Percentiles rank a stretch among this genome's conserved stretches.
phyloP scores from a whole-genome alignment of 2,888 invertebrate species.

The Tortricodes alternella region DNA sequence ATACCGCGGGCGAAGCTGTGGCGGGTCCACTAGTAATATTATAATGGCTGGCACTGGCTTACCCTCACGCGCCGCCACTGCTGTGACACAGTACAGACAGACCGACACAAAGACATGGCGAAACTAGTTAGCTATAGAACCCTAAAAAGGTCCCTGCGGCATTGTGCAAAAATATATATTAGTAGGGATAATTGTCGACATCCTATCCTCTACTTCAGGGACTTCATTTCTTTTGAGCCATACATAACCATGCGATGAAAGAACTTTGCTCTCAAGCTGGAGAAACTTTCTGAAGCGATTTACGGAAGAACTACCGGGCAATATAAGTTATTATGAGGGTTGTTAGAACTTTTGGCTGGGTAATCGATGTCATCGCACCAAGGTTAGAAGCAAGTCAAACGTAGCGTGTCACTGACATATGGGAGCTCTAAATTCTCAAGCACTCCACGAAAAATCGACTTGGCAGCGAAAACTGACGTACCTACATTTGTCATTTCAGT shows the following conservation, averaged over 20 bases:
- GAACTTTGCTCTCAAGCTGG: slow-evolving; percentile 18
- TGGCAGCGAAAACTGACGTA: slow-evolving; percentile 2
- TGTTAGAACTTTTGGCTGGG: background rate
- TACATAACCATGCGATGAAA: background rate
- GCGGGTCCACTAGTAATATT: no score
- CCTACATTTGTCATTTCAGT: background rate
- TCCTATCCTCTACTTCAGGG: no score
- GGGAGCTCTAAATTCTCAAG: slow-evolving; percentile 8
- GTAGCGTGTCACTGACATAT: slow-evolving; percentile 26
- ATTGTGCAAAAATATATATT: no score
- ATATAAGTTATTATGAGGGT: slow-evolving; percentile 13
- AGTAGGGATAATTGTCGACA: no score
- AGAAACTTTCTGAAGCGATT: slow-evolving; percentile 3
- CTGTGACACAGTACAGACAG: no score
- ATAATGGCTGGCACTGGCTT: no score
- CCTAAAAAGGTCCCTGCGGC: no score
- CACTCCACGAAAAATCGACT: slow-evolving; percentile 11
- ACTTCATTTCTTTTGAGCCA: no score
- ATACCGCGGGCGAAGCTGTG: no score
- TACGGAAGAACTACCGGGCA: slow-evolving; percentile 17
- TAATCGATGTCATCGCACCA: slow-evolving; percentile 30
- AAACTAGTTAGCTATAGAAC: no score
- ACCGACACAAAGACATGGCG: no score
- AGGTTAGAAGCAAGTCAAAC: slow-evolving; percentile 23
- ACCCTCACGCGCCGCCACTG: no score